Conservation (phyloP, 2,888 invertebrate species). For the Zele albiditarsus region DNA sequence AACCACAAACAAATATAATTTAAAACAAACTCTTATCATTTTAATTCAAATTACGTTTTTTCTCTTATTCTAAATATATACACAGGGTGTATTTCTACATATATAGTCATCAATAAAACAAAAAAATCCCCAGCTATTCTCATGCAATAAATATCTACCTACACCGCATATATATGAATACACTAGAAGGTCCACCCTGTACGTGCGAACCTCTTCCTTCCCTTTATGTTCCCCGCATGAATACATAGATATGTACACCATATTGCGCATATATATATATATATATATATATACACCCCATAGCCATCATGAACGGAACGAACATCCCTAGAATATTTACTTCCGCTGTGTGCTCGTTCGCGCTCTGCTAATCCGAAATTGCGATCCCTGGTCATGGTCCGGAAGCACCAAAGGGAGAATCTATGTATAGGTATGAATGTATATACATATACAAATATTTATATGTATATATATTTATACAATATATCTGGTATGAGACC, state of each 20-base stretch:
- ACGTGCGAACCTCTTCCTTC: slow-evolving; percentile 22
- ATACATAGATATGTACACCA: background rate
- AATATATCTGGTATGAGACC: background rate
- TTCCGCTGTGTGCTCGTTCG: slow-evolving; percentile 49
- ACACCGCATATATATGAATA: background rate
- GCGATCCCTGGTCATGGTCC: slow-evolving; percentile 45
- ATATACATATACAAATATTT: background rate
- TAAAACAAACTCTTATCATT: too few species aligned
- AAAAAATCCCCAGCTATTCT: slow-evolving; percentile 18
- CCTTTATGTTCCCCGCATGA: slow-evolving; percentile 16
- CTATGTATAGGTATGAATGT: background rate
- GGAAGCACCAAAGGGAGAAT: background rate
- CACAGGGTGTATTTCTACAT: too few species aligned
- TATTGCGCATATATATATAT: background rate
- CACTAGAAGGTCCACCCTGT: background rate
- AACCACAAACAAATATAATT: too few species aligned
- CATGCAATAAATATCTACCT: slow-evolving; percentile 30
- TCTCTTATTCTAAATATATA: too few species aligned
- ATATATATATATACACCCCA: slow-evolving; percentile 33
- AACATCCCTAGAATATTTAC: slow-evolving; percentile 59
- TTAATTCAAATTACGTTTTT: too few species aligned
- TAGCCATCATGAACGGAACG: slow-evolving; percentile 50
- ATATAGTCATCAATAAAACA: too few species aligned
- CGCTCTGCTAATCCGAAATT: slow-evolving; percentile 58
- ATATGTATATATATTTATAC: slow-evolving; percentile 2